These are phyloP conservation scores for Tetraodon nigroviridis DNA, from an alignment of 2,113 vertebrate genomes.

Conservation along the genomic window DNA sequence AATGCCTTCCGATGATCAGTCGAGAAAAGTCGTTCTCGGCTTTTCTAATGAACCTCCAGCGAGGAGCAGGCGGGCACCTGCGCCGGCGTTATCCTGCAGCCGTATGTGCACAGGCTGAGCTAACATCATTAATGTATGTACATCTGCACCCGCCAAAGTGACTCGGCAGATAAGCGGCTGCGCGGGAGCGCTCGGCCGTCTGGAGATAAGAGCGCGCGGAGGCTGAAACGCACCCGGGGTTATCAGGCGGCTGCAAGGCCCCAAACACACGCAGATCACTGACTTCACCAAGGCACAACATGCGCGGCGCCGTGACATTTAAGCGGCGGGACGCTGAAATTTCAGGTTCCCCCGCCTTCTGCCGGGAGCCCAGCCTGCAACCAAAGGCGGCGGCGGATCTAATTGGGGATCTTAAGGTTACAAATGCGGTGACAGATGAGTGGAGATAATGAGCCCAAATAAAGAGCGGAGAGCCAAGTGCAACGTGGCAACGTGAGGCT, in stretches of 20 bases:
- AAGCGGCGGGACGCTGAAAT: not conserved
- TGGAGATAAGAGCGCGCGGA: constrained; percentile 11
- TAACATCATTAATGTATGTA: constrained; percentile 1
- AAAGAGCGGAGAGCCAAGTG: constrained; percentile 15
- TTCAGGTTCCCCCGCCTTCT: constrained; percentile 4
- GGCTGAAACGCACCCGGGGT: not conserved
- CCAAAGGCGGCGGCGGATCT: constrained; percentile 2
- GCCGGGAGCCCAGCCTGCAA: constrained; percentile 7
- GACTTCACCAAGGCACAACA: not conserved
- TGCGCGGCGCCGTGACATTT: too few species aligned
- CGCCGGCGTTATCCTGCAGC: too few species aligned
- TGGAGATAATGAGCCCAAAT: constrained; percentile 41
- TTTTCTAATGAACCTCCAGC: too few species aligned
- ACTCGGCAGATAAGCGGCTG: constrained; percentile 3
- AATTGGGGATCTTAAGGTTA: constrained; percentile 45
- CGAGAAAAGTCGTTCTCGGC: too few species aligned
- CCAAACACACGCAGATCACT: not conserved
- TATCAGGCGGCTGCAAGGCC: not conserved
- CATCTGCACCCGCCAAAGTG: constrained; percentile 1
- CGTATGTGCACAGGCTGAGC: not conserved
- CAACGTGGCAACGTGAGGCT: constrained; percentile 23
- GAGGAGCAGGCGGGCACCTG: too few species aligned
- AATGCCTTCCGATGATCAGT: too few species aligned
- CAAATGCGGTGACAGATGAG: constrained; percentile 23
- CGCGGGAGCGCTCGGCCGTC: constrained; percentile 4